Evolutionary conservation across 2,888 invertebrate species (phyloP).

Genomic region (Lysandra coridon): DNA sequence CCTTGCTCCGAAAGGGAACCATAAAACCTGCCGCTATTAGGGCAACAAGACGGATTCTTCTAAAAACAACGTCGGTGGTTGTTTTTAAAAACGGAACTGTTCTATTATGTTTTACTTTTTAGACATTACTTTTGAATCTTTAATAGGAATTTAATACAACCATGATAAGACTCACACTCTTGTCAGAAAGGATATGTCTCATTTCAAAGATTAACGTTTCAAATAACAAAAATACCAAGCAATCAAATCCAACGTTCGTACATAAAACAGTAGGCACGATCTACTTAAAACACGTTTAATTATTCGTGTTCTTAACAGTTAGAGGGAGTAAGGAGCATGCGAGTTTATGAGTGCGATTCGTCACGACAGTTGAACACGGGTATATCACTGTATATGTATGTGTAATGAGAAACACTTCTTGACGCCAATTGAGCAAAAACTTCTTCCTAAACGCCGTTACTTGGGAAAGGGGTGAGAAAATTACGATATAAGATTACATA

Average conservation of each 20-base stretch:
- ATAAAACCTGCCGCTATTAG: background rate
- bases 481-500: background rate
- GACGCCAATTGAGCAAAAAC: slow-evolving; percentile 32
- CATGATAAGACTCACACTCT: too few relatives aligned
- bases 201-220: background rate
- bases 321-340: slow-evolving; percentile 53
- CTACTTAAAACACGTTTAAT: slow-evolving; percentile 49
- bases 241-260: slow-evolving; percentile 23
- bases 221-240: slow-evolving; percentile 23
- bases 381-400: slow-evolving; percentile 46
- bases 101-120: background rate
- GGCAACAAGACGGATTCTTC: background rate
- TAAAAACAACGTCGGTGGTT: background rate
- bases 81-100: background rate
- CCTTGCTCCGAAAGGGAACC: background rate
- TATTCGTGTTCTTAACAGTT: slow-evolving; percentile 47
- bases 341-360: slow-evolving; percentile 75
- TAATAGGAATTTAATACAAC: background rate
- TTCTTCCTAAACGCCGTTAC: slow-evolving; percentile 14
- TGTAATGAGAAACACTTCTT: slow-evolving; percentile 57
- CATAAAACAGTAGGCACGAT: slow-evolving; percentile 32
- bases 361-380: slow-evolving; percentile 74
- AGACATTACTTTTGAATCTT: background rate
- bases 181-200: background rate
- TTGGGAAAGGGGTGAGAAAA: background rate